Evolutionary conservation across 2,888 invertebrate species (phyloP), one percentile per base, ranked within the genome.

Genomic region (Cephus pygmeus): DNA sequence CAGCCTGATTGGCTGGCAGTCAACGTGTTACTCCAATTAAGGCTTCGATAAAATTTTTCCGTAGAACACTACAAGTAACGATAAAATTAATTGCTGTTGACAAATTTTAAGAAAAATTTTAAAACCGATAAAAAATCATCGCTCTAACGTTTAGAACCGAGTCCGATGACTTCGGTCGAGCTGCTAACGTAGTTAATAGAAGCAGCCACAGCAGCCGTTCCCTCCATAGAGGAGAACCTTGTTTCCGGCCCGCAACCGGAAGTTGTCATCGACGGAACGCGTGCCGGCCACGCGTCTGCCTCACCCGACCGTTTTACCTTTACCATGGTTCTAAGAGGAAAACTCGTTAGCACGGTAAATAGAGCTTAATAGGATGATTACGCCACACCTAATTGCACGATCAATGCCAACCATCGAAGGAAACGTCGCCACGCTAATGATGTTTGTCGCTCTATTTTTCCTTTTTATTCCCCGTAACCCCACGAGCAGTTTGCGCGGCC

Each of bases 211-310:
- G 12, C 69, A 69, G 69, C 69, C 69, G 69, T 69, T 31, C 69
- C 81, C 78, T 79, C 79, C 76, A 77, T 80, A 76, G 36, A 36
- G 40, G 40, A 40, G 78, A 81, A 80, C 71, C 68, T 76, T 75
- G 83, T 83, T 87, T 87, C 86, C 86, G 85, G 78, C 73, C 35
- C 75, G 76, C 75, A 81, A 76, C 82, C 86, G 89, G 89, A 89
- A 88, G 87, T 89, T 85, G 88, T 89, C 86, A 83, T 84, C 83
- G 83, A 71, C 40, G 15, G 40, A 73, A 71, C 89, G 88, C 89
- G 89, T 89, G 89, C 80, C 88, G 33, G 88, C 84, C 89, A 90
- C 89, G 87, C 89, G 89, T 85, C 87, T 81, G 73, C 80, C 78
- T 73, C 79, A 74, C 81, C 77, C 73, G 75, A 35, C 69, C 33